Base-by-base conservation (phyloP, 2,113 vertebrate species). In the Coreoperca whiteheadi region DNA sequence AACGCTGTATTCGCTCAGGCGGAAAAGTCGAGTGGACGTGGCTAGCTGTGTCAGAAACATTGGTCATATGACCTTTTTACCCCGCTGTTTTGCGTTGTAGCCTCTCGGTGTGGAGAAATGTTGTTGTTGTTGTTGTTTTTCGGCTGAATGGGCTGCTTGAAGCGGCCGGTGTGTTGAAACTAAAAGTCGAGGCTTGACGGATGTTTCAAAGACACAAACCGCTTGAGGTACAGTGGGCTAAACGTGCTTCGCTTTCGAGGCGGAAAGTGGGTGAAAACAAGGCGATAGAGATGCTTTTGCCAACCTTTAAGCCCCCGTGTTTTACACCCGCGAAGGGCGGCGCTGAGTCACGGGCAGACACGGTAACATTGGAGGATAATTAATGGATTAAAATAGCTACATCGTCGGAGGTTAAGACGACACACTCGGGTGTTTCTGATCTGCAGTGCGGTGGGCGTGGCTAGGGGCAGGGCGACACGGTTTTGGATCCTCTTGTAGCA, bases 371-470 rank as follows among this genome's bases (percentile, higher is more conserved):
- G 32, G 30, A 15, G 4, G 28, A 32, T 67, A 32, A 9, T 68
- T 21, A 7, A 21, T 21, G 72, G 73, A 54, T 79, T 61, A 39
- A 73, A 88, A 83, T 23, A 5, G 77, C 21, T 15, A 34, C 4
- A 20, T 73, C 37, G 63, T 60, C 34, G 46, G 70, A 60, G 56
- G 76, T 69, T 59, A n/a, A 46, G 72, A 59, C 89, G 88, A 77
- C 72, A 57, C 63, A 81, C 8, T 59, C 65, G 63, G 79, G 51
- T 89, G 88, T 89, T 93, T 92, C 88, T 94, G 93, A 92, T 93
- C 93, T 94, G 94, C 94, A 94, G 88, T 94, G 94, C 94, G 94
- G 94, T 92, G 65, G 94, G 94, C 94, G 94, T 94, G 94, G 93
- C 74, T 65, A 84, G 56, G 75, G 72, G 28, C 77, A 69, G 87